Conservation (phyloP, 2,797 vertebrate genomes). For the Intellagama lesueurii region DNA sequence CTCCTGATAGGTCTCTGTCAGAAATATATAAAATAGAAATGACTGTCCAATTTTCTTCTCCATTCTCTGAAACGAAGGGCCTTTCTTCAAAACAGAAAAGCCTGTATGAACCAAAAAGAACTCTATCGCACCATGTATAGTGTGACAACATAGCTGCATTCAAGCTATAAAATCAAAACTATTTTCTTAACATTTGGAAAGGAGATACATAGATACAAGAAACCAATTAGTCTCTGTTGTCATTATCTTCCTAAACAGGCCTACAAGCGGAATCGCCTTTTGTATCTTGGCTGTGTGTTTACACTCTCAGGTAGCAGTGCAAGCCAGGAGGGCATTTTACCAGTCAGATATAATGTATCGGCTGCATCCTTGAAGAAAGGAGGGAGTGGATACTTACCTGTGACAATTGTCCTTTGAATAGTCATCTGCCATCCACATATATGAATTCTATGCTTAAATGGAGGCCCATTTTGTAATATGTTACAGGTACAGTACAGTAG, state of each 20-base stretch:
- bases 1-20: slow-evolving; percentile 47
- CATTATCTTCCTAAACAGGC: not conserved
- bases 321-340: not conserved
- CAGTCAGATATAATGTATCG: not conserved
- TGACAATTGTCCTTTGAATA: not conserved
- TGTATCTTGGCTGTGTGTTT: not conserved
- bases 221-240: not conserved
- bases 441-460: not conserved
- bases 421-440: not conserved
- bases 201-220: not conserved
- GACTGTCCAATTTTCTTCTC: not conserved
- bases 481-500: no score
- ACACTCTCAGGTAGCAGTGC: not conserved
- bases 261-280: not conserved
- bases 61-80: slow-evolving; percentile 12
- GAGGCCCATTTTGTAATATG: not conserved
- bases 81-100: not conserved
- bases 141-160: not conserved
- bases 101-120: not conserved
- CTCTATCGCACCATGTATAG: not conserved
- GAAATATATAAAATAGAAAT: not conserved
- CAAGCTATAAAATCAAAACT: not conserved
- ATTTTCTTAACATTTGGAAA: not conserved
- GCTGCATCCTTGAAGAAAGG: not conserved
- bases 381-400: no score